phyloP scores from a whole-genome alignment of 2,797 vertebrate species.

The Kryptopterus vitreolus region DNA sequence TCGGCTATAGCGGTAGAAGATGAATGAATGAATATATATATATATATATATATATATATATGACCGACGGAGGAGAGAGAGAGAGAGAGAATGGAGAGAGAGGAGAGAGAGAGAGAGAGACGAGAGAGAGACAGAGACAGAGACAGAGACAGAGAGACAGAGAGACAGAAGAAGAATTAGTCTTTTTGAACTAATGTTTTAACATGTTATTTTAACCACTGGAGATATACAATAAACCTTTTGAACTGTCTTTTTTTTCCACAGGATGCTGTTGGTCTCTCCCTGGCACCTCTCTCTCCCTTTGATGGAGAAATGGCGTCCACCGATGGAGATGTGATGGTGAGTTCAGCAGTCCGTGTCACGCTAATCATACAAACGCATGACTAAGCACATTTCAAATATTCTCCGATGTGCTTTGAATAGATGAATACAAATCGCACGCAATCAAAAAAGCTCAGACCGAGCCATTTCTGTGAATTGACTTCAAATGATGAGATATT shows the following conservation, averaged over 20 bases:
- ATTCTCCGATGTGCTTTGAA: slow-evolving; percentile 17
- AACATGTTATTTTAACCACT: neutral
- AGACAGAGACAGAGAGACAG: too few species aligned
- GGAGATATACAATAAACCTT: neutral
- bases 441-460: neutral
- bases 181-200: too few species aligned
- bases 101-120: too few species aligned
- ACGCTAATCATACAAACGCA: neutral
- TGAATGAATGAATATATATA: too few species aligned
- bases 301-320: slow-evolving; percentile 23
- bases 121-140: too few species aligned
- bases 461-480: neutral
- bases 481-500: slow-evolving; percentile 14
- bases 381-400: neutral
- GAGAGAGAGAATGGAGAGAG: too few species aligned
- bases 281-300: slow-evolving; percentile 19
- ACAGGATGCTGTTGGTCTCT: slow-evolving; percentile 44
- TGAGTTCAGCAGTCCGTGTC: slow-evolving; percentile 38
- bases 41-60: too few species aligned
- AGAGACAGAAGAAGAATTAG: too few species aligned
- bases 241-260: neutral
- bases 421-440: slow-evolving; percentile 14
- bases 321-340: slow-evolving; percentile 24
- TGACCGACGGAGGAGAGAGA: too few species aligned
- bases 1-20: too few species aligned